A percentile compares a stretch with the other conserved stretches of the same genome.
These are phyloP conservation scores for Phalera bucephala DNA, from an alignment of 2,888 invertebrate genomes.

Conservation along the genomic window DNA sequence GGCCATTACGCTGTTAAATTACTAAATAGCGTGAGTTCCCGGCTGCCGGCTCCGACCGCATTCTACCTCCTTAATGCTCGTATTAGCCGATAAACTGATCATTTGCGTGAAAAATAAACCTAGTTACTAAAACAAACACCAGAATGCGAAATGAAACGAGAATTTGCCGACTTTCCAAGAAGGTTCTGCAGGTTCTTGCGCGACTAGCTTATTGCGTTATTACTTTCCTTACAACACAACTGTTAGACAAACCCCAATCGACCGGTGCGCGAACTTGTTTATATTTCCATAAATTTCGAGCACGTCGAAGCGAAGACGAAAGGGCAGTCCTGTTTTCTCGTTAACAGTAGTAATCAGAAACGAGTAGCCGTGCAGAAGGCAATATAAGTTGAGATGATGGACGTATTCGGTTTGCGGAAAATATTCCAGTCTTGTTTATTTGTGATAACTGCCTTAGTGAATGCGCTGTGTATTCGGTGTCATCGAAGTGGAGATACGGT, in stretches of 20 bases:
- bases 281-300: conserved; percentile 12
- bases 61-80: conserved; percentile 53
- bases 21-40: conserved; percentile 59
- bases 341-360: conserved; percentile 27
- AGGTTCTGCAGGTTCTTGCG: conserved; percentile 21
- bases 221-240: not conserved
- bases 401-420: conserved; percentile 21
- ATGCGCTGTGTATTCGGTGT: conserved; percentile 2
- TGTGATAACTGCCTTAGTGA: not conserved
- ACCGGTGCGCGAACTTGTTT: conserved; percentile 13
- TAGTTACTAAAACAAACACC: conserved; percentile 57
- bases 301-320: conserved; percentile 2
- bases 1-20: conserved; percentile 61
- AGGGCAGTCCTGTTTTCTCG: conserved; percentile 14
- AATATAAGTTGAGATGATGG: conserved; percentile 15
- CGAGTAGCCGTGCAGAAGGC: conserved; percentile 14
- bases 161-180: conserved; percentile 33
- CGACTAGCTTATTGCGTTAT: not conserved
- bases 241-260: not conserved
- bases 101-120: conserved; percentile 64
- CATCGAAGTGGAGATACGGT: conserved; percentile 14
- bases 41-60: conserved; percentile 44
- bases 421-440: conserved; percentile 3
- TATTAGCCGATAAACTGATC: conserved; percentile 59
- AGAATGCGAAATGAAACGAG: conserved; percentile 46